Evolutionary conservation across 1,140 invertebrate genomes (phyloP).

Genomic region (Triops longicaudatus): DNA sequence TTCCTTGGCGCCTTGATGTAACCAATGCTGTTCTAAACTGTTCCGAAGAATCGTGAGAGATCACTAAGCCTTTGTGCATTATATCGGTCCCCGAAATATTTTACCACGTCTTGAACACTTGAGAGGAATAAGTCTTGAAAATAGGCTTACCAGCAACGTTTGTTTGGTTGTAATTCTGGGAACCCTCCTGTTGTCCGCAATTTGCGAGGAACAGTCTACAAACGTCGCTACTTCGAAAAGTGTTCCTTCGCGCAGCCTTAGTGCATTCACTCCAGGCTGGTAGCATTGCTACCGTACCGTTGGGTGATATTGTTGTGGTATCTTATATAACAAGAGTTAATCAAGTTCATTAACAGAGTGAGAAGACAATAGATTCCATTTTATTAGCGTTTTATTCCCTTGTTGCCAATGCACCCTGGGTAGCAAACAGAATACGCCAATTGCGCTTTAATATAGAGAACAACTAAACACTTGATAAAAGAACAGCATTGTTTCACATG

Average conservation of each 20-base stretch:
- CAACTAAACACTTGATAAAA: slow-evolving; percentile 2
- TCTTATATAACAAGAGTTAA: no score
- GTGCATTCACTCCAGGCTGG: not conserved
- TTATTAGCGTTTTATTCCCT: not conserved
- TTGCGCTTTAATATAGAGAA: not conserved
- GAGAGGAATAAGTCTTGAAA: not conserved
- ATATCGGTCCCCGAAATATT: no score
- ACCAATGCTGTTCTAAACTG: no score
- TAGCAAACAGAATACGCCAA: not conserved
- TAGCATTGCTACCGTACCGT: no score
- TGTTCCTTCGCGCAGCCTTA: not conserved
- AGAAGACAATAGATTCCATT: not conserved
- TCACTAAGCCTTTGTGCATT: no score
- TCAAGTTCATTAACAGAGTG: no score
- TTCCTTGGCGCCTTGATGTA: no score
- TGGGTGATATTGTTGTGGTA: no score
- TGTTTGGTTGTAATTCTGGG: not conserved
- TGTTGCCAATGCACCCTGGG: slow-evolving; percentile 3
- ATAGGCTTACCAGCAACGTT: not conserved
- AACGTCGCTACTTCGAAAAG: not conserved
- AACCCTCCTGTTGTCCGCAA: not conserved
- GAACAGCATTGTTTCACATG: not conserved
- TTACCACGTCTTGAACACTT: no score
- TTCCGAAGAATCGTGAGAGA: no score
- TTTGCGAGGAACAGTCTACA: not conserved